phyloP scores from a whole-genome alignment of 2,113 vertebrate genomes.

The Acanthisitta chloris region DNA sequence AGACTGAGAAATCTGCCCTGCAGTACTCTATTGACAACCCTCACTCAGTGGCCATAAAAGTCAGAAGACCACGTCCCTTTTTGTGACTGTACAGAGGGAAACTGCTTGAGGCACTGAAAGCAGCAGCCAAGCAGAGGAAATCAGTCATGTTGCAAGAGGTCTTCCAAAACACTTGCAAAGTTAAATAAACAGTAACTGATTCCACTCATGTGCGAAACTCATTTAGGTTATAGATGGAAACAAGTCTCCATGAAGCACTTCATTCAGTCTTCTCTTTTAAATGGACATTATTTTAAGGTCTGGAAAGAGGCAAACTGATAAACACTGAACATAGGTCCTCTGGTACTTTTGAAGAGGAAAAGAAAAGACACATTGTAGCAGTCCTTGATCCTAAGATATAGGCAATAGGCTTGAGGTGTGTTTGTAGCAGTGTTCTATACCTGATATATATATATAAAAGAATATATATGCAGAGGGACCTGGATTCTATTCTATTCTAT shows the following conservation, averaged over 20 bases:
- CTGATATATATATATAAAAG: not conserved
- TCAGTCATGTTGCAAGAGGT: not conserved
- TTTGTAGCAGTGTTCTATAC: not conserved
- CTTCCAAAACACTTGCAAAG: conserved; percentile 40
- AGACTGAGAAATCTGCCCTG: not conserved
- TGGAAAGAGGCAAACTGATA: not conserved
- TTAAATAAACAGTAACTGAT: conserved; percentile 33
- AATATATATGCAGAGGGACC: no score
- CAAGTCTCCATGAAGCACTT: conserved; percentile 7
- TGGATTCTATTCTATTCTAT: no score
- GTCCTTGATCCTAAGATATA: not conserved
- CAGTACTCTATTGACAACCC: not conserved
- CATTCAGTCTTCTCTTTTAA: not conserved
- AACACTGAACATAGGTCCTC: not conserved
- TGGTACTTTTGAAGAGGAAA: not conserved
- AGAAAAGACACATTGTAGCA: not conserved
- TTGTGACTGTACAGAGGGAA: not conserved
- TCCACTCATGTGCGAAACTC: conserved; percentile 19
- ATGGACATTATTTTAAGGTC: not conserved
- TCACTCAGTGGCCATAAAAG: not conserved
- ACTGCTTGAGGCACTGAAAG: not conserved
- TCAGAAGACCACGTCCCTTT: not conserved
- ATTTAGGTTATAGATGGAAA: conserved; percentile 1
- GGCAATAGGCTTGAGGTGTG: not conserved
- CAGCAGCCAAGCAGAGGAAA: conserved; percentile 15